Conservation (phyloP, 2,797 vertebrate genomes). For the Thamnophis elegans region DNA sequence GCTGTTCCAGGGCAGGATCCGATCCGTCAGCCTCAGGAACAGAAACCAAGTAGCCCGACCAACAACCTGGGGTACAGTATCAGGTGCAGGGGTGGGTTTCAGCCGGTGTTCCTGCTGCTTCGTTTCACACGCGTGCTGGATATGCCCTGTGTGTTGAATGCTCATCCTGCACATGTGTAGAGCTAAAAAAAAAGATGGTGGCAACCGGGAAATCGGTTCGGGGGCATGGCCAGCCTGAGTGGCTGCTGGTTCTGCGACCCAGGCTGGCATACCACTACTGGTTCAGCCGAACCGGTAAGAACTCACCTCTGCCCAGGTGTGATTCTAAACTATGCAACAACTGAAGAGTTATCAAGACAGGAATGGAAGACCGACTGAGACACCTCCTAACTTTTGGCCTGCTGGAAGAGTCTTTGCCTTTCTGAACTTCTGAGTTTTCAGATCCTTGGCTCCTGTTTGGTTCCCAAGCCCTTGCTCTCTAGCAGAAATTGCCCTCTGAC, state of each 20-base stretch:
- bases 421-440: background rate
- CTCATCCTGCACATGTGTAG: too few species aligned
- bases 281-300: too few species aligned
- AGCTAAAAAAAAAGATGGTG: too few species aligned
- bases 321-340: background rate
- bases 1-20: background rate
- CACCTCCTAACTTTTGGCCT: background rate
- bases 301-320: background rate
- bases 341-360: background rate
- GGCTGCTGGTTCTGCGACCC: too few species aligned
- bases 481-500: background rate
- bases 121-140: too few species aligned
- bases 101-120: too few species aligned
- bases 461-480: background rate
- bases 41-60: background rate
- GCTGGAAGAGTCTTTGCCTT: background rate
- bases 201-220: too few species aligned
- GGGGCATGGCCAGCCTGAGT: too few species aligned
- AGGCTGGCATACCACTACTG: too few species aligned
- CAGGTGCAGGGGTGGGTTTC: too few species aligned
- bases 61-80: background rate
- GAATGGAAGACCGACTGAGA: background rate
- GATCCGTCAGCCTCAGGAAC: background rate
- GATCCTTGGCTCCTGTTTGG: background rate
- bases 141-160: too few species aligned